Base-by-base conservation (phyloP, 2,888 invertebrate species). In the Archaeoteleia sp. region DNA sequence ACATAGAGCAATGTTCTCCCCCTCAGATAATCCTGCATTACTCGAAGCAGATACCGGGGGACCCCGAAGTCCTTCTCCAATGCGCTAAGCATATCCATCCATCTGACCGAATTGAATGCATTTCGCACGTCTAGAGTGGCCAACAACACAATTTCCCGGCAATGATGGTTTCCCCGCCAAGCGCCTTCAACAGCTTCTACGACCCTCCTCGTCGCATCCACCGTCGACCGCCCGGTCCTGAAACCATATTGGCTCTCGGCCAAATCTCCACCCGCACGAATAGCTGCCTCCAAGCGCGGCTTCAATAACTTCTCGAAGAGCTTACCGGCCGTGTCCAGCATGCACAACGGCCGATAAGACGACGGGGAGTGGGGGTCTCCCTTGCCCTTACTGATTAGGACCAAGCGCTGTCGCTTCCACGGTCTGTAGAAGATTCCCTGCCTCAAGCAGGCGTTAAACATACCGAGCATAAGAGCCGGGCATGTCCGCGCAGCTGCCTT, bases 241-340 rank as follows among this genome's bases (percentile, higher is more conserved):
- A 73, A 74, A 0, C 74, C 71, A 9, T 25, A 51, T 30, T 73
- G 70, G 6, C 34, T 39, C 4, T 48, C 17, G 0, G 66, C 73
- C 0, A 71, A 63, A 39, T 65, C 67, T 13, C 67, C 72, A n/a
- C 57, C 68, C 7, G 23, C 58, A 10, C 43, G 17, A 4, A 74
- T 14, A 3, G 67, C 65, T 9, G 14, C 14, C 0, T 37, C 37
- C n/a, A 71, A 43, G 12, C 73, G 51, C 6, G 66, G 51, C 13
- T 34, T 7, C 1, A 34, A 12, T 1, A 34, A 12, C 12, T 34
- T 34, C 34, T 34, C 34, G 5, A 34, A 12, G 7, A 7, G 10
- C 7, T 34, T 34, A 2, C 34, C 34, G 7, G 34, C 13, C 10
- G 34, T 34, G 12, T 34, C 12, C 10, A 34, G 34, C 34, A 34